Base-by-base conservation (phyloP, 2,888 invertebrate genomes). In the Eulithis testata region DNA sequence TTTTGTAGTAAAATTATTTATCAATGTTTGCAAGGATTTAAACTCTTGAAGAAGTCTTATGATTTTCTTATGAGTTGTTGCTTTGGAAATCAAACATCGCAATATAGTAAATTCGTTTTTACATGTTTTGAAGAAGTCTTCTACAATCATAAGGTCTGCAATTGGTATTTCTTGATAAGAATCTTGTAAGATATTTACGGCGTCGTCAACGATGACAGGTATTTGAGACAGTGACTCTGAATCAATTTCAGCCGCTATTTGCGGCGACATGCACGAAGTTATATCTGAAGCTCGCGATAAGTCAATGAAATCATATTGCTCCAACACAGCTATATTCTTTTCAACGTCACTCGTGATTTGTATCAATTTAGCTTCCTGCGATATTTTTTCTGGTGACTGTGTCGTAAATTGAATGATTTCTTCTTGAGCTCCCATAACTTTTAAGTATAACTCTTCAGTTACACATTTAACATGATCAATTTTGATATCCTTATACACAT, bases 11-110 rank as follows among this genome's bases (percentile, higher is more conserved):
- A 90, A 90, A 31, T 82, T 76, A 56, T 75, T 77, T 8, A 90
- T 80, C 3, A 77, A 78, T 55, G 65, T 76, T 72, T 85, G 79
- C 4, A 91, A 69, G 11, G 76, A 77, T 58, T 66, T 80, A 71
- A 88, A 90, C 72, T 90, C 87, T 76, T 90, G 89, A 27, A 91
- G 70, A 40, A 91, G 75, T 66, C 91, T 79, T 60, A 91, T 89
- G 11, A 90, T 69, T 77, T 84, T 86, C 65, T 90, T 91, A 65
- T 86, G 85, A 61, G 77, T 87, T 5, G 83, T 70, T 52, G 79
- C 76, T 70, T 89, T 89, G 37, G 79, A 76, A 53, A 89, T 78
- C 9, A 91, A 77, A 64, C 78, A 82, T 50, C 81, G 76, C 47
- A 91, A 71, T 63, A 91, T 80, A 0, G 82, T 81, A 66, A 91